Base-by-base conservation (phyloP, 1,140 invertebrate species). In the Hestina assimilis region DNA sequence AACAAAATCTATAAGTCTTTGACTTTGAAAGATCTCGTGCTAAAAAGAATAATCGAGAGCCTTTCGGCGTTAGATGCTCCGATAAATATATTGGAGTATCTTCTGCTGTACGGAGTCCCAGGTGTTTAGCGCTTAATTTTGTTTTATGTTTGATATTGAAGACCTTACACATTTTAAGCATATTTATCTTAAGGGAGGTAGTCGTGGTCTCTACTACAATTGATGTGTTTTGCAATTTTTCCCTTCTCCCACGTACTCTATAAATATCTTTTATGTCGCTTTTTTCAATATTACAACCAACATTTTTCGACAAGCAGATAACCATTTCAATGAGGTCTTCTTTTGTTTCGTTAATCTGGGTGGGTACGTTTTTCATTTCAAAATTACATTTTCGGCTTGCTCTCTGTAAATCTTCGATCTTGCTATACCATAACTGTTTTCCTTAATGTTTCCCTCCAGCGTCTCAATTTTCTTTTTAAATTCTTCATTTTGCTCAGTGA, bases 401-500 rank as follows among this genome's bases (percentile, higher is more conserved):
- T 26, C 23, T 41, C 11, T 41, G n/a, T 15, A 21, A 1, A 21
- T 41, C 29, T 31, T 31, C 29, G 24, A 14, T 19, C 28, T n/a
- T 9, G 9, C 24, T 1, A 63, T 58, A 19, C 58, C 53, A 4
- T 53, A 26, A 24, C 23, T 17, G 11, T 63, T 54, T 6, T 52
- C 17, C 12, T 43, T 46, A 3, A 19, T 6, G 6, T 58, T 19
- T 0, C 21, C n/a, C 38, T 58, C 60, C 12, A 63, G 15, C 0
- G 19, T 0, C 28, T 38, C 23, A 1, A 63, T 33, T 42, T 43
- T 53, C 14, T 57, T 62, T 17, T 47, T 45, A 21, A 53, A 38
- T 7, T 62, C 53, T 9, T 53, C 48, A 4, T 62, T 57, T 45
- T 58, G 43, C 4, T 8, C 15, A 3, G 26, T 47, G 0, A 63